A percentile compares a stretch with the other conserved stretches of the same genome.
phyloP scores from a whole-genome alignment of 2,888 invertebrate species.

The Apamea anceps region DNA sequence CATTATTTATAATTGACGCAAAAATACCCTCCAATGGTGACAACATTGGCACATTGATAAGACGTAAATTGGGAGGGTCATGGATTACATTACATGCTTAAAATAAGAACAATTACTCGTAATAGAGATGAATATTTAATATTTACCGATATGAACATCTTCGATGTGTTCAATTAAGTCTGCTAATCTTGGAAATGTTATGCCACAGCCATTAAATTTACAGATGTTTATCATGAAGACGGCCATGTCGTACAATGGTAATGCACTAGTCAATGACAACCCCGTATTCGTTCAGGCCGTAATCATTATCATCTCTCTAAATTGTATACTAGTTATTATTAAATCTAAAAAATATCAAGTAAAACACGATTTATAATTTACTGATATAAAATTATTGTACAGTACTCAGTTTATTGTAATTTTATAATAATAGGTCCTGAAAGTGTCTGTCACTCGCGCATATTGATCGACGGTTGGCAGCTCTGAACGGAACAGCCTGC shows the following conservation, averaged over 20 bases:
- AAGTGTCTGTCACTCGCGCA: slow-evolving; percentile 77
- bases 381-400: fast-evolving
- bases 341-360: background rate
- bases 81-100: slow-evolving; percentile 74
- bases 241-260: slow-evolving; percentile 92
- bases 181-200: slow-evolving; percentile 94
- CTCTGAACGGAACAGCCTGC: slow-evolving; percentile 81
- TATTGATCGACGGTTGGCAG: slow-evolving; percentile 86
- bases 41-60: slow-evolving; percentile 87
- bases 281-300: slow-evolving; percentile 67
- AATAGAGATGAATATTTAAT: slow-evolving; percentile 72
- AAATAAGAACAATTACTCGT: slow-evolving; percentile 66
- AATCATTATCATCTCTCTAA: slow-evolving; percentile 48
- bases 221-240: slow-evolving; percentile 97
- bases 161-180: slow-evolving; percentile 97
- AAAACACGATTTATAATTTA: slow-evolving; percentile 36
- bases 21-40: slow-evolving; percentile 82
- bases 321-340: background rate
- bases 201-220: slow-evolving; percentile 96
- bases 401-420: slow-evolving; percentile 8
- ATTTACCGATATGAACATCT: slow-evolving; percentile 96
- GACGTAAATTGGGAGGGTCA: slow-evolving; percentile 83
- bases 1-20: slow-evolving; percentile 74
- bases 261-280: slow-evolving; percentile 82
- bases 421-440: slow-evolving; percentile 70